Conservation (phyloP, 1,140 invertebrate species). For the Aplysia californica region DNA sequence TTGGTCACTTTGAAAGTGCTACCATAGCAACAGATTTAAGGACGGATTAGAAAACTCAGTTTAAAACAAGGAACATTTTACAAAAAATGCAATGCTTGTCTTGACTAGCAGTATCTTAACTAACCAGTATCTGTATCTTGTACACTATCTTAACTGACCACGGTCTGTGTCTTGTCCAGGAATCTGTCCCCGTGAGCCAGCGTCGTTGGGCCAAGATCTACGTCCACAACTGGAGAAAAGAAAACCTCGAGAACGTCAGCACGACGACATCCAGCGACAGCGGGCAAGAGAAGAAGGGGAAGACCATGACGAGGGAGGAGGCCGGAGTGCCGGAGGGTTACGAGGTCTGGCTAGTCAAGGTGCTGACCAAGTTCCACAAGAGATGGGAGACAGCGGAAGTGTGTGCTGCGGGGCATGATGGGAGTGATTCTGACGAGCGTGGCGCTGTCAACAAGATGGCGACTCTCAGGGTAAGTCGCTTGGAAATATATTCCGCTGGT, state of each 20-base stretch:
- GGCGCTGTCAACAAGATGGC: not conserved
- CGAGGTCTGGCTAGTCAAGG: not conserved
- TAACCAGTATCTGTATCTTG: too few relatives aligned
- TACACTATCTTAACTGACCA: too few relatives aligned
- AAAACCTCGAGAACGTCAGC: conserved; percentile 11
- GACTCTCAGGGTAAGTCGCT: too few relatives aligned
- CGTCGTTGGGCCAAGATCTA: conserved; percentile 8
- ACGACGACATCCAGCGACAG: conserved; percentile 19
- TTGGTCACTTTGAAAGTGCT: too few relatives aligned
- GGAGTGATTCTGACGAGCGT: not conserved
- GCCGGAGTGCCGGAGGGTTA: conserved; percentile 7
- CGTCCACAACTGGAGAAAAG: not conserved
- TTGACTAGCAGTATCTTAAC: too few relatives aligned
- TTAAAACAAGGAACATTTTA: too few relatives aligned
- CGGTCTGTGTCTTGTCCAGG: not conserved
- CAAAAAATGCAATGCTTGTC: too few relatives aligned
- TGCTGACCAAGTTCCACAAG: conserved; percentile 3
- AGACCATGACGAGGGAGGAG: not conserved
- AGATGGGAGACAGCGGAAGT: not conserved
- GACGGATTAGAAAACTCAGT: too few relatives aligned
- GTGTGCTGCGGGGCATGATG: not conserved
- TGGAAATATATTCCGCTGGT: too few relatives aligned
- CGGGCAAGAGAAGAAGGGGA: not conserved
- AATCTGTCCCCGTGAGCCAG: conserved; percentile 16
- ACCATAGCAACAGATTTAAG: too few relatives aligned